These are phyloP conservation scores for Gracilinanus agilis DNA, from an alignment of 2,113 vertebrate genomes.

Conservation along the genomic window DNA sequence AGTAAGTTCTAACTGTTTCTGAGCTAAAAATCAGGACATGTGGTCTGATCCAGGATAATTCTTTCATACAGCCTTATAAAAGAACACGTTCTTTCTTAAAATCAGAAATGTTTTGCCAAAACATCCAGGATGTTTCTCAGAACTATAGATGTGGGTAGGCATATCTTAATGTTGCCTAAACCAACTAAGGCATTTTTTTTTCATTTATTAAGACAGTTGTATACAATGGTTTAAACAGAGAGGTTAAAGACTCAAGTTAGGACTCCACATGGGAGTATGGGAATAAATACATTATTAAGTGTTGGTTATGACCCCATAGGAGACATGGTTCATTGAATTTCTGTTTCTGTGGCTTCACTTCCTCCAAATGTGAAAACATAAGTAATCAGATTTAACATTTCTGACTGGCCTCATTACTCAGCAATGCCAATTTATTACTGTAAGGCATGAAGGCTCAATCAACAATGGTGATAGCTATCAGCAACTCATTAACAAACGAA, in stretches of 20 bases:
- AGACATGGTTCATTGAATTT: background rate
- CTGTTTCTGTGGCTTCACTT: background rate
- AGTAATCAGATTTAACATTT: slow-evolving; percentile 10
- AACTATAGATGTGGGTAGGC: background rate
- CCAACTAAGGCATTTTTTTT: background rate
- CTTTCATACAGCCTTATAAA: background rate
- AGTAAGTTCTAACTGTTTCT: background rate
- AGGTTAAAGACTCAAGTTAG: background rate
- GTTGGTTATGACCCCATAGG: background rate
- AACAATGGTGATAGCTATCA: background rate
- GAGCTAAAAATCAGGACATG: background rate
- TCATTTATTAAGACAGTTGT: background rate
- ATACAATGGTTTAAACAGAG: background rate
- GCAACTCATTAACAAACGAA: slow-evolving; percentile 1
- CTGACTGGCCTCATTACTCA: background rate
- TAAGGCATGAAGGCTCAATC: slow-evolving; percentile 10
- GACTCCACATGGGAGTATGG: background rate
- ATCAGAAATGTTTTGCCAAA: background rate
- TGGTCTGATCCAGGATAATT: background rate
- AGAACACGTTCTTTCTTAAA: background rate
- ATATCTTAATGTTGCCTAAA: background rate
- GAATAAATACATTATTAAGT: background rate
- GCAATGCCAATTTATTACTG: background rate
- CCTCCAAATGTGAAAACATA: slow-evolving; percentile 2
- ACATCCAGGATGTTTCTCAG: background rate